These are phyloP conservation scores for Rhinoderma darwinii DNA, from an alignment of 2,113 vertebrate genomes.

Conservation along the genomic window DNA sequence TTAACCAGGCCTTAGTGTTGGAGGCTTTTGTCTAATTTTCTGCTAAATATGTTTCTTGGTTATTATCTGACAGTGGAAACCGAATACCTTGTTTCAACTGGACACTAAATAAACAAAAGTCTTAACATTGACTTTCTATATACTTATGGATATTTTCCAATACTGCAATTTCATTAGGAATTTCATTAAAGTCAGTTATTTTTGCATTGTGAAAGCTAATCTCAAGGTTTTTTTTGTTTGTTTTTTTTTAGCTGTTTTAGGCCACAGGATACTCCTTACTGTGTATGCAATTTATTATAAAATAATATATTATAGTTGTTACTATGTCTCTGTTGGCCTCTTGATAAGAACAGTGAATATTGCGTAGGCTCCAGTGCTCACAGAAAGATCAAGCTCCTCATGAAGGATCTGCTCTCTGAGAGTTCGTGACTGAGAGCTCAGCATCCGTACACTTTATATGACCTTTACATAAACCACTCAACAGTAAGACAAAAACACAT, in stretches of 20 bases:
- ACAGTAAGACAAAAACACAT: conserved; percentile 9
- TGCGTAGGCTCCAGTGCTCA: not conserved
- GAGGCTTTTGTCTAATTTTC: too few relatives aligned
- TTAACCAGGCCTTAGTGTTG: too few relatives aligned
- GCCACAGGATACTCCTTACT: not conserved
- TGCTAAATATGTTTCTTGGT: too few relatives aligned
- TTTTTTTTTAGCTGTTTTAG: not conserved
- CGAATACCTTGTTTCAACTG: too few relatives aligned
- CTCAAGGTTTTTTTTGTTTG: conserved; percentile 15
- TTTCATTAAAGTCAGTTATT: not conserved
- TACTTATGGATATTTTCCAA: too few relatives aligned
- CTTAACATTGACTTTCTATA: too few relatives aligned
- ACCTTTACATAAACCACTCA: conserved; percentile 45
- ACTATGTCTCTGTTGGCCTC: conserved; percentile 28
- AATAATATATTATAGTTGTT: not conserved
- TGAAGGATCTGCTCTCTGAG: not conserved
- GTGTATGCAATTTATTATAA: not conserved
- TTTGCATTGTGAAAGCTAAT: not conserved
- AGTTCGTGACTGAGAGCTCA: conserved; percentile 32
- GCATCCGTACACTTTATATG: conserved; percentile 15
- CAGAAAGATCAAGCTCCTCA: conserved; percentile 17
- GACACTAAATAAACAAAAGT: too few relatives aligned
- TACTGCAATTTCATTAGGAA: too few relatives aligned
- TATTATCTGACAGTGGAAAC: too few relatives aligned
- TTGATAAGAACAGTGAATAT: conserved; percentile 11